Percentiles rank a stretch among this genome's conserved stretches.
These are phyloP conservation scores for Neosilurus mollespiculum DNA, from an alignment of 2,797 vertebrate species.

Conservation along the genomic window DNA sequence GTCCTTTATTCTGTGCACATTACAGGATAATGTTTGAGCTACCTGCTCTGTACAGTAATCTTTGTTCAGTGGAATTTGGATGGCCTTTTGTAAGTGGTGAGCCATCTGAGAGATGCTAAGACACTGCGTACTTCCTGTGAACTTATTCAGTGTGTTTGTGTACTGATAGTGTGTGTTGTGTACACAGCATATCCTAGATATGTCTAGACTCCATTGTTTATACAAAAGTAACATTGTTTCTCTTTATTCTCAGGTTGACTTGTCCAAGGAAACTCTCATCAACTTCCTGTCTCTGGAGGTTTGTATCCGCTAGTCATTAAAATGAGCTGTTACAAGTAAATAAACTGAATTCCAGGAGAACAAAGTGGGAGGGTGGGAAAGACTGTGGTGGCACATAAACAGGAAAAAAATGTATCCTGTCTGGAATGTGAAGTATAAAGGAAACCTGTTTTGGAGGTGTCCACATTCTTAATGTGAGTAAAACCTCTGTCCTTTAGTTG, in stretches of 20 bases:
- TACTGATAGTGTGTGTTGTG: constrained; percentile 11
- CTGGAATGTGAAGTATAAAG: constrained; percentile 57
- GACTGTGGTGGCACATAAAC: constrained; percentile 35
- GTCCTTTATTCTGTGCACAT: neutral
- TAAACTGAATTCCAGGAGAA: constrained; percentile 58
- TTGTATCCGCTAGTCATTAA: constrained; percentile 61
- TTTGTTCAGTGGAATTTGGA: neutral
- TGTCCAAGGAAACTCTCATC: constrained; percentile 91
- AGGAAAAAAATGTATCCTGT: constrained; percentile 62
- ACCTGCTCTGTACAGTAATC: neutral
- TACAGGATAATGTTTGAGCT: neutral
- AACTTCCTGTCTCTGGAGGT: constrained; percentile 94
- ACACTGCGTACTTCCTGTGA: constrained; percentile 29
- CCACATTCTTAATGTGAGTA: constrained; percentile 46
- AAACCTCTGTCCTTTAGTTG: constrained; percentile 29
- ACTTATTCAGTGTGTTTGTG: constrained; percentile 28
- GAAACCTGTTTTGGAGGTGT: constrained; percentile 58
- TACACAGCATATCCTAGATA: constrained; percentile 43
- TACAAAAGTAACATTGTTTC: constrained; percentile 26
- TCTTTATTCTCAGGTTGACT: constrained; percentile 82
- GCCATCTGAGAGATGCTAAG: neutral
- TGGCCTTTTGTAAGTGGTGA: neutral
- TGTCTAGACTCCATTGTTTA: constrained; percentile 58
- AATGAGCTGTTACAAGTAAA: constrained; percentile 61
- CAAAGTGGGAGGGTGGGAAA: constrained; percentile 32